phyloP scores from a whole-genome alignment of 1,140 invertebrate species.

The Andrena cerasifolii region DNA sequence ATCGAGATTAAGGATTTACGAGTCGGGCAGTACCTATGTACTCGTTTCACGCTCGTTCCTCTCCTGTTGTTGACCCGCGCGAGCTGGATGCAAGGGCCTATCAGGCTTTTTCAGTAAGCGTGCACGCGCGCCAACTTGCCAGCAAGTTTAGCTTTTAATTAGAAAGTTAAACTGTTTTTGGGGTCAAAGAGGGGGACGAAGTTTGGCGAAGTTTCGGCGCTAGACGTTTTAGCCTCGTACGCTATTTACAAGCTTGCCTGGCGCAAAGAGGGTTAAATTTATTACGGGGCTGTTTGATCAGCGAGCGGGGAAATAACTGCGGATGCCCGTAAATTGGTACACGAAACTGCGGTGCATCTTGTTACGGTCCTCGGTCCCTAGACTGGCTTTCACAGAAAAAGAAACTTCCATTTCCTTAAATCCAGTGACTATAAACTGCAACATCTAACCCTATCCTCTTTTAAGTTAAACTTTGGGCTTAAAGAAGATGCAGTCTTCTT shows the following conservation, averaged over 20 bases:
- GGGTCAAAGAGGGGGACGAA: slow-evolving; percentile 59
- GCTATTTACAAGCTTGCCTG: slow-evolving; percentile 56
- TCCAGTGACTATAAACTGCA: too few species aligned
- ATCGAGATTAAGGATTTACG: slow-evolving; percentile 26
- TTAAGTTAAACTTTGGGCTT: too few species aligned
- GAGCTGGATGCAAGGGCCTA: not conserved
- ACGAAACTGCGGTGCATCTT: not conserved
- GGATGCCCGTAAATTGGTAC: slow-evolving; percentile 30
- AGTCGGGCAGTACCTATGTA: not conserved
- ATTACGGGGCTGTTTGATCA: slow-evolving; percentile 59
- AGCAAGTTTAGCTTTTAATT: slow-evolving; percentile 66
- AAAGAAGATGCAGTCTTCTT: too few species aligned
- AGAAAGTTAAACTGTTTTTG: slow-evolving; percentile 64
- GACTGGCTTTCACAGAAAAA: not conserved
- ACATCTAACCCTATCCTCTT: too few species aligned
- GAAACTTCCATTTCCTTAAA: too few species aligned
- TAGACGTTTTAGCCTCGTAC: slow-evolving; percentile 9
- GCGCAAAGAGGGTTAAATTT: slow-evolving; percentile 46
- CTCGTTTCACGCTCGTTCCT: not conserved
- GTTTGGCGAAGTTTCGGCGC: slow-evolving; percentile 19
- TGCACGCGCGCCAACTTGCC: slow-evolving; percentile 30
- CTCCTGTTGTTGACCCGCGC: not conserved
- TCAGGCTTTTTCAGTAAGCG: not conserved
- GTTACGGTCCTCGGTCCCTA: not conserved
- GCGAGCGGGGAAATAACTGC: slow-evolving; percentile 26